Evolutionary conservation across 2,113 vertebrate species (phyloP), one percentile per base, ranked within the genome.

Genomic region (Neofelis nebulosa): DNA sequence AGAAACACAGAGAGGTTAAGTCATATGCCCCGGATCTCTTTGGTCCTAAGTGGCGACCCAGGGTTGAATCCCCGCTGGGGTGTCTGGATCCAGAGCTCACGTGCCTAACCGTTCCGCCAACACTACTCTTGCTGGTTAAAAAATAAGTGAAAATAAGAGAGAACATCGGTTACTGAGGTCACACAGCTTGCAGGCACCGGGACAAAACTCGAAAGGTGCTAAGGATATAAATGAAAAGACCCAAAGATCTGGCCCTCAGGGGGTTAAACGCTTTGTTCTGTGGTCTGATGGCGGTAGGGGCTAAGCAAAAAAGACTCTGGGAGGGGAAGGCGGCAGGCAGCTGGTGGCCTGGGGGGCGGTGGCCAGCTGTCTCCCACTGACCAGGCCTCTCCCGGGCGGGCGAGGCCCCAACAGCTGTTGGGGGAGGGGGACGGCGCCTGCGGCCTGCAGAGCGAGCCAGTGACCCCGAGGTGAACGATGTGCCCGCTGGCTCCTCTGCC

Each of bases 391-490:
- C 21, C 1, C 4, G 2, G 68, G 74, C 10, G 9, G 68, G 74
- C 10, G 11, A 89, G 91, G 71, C 89, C 81, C 55, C 31, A 25
- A 74, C 98, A 98, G 97, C 98, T 98, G 98, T 81, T 38, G 38
- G 38, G 33, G 14, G 57, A 81, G 92, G 29, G 81, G 89, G 52
- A 9, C 6, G n/a, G 36, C 18, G 92, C 93, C 96, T 94, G 66
- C 0, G 61, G 91, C 91, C 94, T 14, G 0, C 7, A 0, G 90
- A 82, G 88, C 1, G 25, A 89, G 71, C 48, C 48, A 2, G 82
- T 97, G 96, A 98, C 98, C 98, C 86, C 0, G 63, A 29, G 95
- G 93, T 97, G 95, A 96, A 88, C 90, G 92, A 89, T 90, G 36
- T 36, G 86, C 84, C 91, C 27, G 66, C 45, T 2, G 15, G 85